Evolutionary conservation across 1,140 invertebrate species (phyloP).

Genomic region (Stratiolaelaps scimitus): DNA sequence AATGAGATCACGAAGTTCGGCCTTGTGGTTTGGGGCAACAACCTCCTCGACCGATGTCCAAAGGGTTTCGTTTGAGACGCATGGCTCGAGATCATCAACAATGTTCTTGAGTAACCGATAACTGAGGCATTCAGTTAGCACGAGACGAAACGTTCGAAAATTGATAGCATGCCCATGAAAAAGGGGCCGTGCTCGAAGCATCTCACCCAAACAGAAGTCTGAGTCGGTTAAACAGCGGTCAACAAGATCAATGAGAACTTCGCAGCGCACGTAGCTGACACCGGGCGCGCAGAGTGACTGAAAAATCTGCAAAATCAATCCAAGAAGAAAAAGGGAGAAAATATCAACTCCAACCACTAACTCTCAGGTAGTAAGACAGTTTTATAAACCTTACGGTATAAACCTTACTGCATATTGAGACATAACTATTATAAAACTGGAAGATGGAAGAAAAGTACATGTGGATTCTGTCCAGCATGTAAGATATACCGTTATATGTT

Average conservation of each 20-base stretch:
- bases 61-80: neutral
- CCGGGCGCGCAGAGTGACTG: neutral
- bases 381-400: too few species aligned
- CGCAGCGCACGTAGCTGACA: constrained; percentile 12
- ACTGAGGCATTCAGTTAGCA: constrained; percentile 8
- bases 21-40: neutral
- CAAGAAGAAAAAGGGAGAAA: too few species aligned
- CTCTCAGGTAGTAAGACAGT: too few species aligned
- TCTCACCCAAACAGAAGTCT: neutral
- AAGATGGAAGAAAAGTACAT: too few species aligned
- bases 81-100: constrained; percentile 2
- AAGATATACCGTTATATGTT: too few species aligned
- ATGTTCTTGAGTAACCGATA: neutral
- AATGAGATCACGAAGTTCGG: neutral
- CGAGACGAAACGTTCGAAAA: constrained; percentile 14
- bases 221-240: constrained; percentile 13
- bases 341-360: too few species aligned
- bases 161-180: constrained; percentile 10
- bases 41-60: constrained; percentile 21
- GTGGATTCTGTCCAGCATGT: too few species aligned
- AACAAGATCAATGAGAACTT: constrained; percentile 10
- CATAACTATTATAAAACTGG: too few species aligned
- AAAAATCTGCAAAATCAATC: neutral
- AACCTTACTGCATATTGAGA: too few species aligned
- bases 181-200: neutral